phyloP scores from a whole-genome alignment of 2,888 invertebrate species.

The Phyllotreta cruciferae region DNA sequence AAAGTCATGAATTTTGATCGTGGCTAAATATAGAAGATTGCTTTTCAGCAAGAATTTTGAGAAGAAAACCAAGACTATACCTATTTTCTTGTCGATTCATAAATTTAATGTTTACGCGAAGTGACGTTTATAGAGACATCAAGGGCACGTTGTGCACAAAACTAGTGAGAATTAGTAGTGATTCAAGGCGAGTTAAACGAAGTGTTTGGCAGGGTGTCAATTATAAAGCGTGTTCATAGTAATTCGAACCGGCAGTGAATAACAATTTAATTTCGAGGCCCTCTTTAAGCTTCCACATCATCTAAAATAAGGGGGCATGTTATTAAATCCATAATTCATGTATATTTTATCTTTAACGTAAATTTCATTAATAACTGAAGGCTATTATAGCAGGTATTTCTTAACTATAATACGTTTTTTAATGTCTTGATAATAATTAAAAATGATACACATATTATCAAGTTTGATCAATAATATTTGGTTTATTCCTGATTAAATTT shows the following conservation, averaged over 20 bases:
- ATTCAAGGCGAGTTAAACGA: not conserved
- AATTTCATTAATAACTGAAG: not conserved
- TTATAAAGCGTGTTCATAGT: not conserved
- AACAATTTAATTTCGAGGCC: slow-evolving; percentile 5
- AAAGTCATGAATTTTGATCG: not conserved
- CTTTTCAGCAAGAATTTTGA: not conserved
- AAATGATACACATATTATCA: too few relatives aligned
- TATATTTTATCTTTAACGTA: slow-evolving; percentile 2
- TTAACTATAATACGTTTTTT: too few relatives aligned
- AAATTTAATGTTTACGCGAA: too few relatives aligned
- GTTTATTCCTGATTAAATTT: too few relatives aligned
- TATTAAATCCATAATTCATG: slow-evolving; percentile 13
- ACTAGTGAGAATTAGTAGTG: not conserved
- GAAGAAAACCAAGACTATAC: slow-evolving; percentile 17
- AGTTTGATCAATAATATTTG: too few relatives aligned
- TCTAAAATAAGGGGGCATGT: not conserved
- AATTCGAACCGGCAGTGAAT: slow-evolving; percentile 1
- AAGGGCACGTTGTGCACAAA: not conserved
- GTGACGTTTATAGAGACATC: too few relatives aligned
- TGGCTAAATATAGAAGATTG: not conserved
- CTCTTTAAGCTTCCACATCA: slow-evolving; percentile 8
- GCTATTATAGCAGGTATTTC: too few relatives aligned
- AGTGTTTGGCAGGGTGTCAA: slow-evolving; percentile 13
- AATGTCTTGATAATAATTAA: too few relatives aligned
- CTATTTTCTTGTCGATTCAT: too few relatives aligned